These are phyloP conservation scores for Meloe dianella DNA, from an alignment of 2,888 invertebrate genomes.

Conservation along the genomic window DNA sequence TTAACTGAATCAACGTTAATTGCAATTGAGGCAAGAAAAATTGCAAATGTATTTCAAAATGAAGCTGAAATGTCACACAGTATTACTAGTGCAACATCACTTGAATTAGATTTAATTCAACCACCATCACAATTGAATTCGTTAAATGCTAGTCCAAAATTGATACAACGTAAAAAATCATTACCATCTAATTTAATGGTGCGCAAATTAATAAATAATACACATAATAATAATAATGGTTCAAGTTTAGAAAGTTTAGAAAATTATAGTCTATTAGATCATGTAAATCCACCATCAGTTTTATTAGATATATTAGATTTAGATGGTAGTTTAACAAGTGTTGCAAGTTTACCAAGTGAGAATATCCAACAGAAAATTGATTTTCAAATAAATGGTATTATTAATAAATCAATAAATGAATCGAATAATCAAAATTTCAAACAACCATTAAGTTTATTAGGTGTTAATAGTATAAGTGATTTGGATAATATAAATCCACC, in stretches of 20 bases:
- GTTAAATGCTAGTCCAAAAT: slow-evolving; percentile 59
- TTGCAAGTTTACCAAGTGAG: slow-evolving; percentile 83
- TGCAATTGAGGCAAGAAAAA: slow-evolving; percentile 75
- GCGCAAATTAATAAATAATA: slow-evolving; percentile 71
- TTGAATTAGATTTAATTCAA: slow-evolving; percentile 76
- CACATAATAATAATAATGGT: slow-evolving; percentile 45
- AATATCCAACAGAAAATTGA: slow-evolving; percentile 65
- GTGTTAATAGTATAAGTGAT: slow-evolving; percentile 60
- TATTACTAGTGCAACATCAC: slow-evolving; percentile 65
- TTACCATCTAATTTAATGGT: slow-evolving; percentile 75
- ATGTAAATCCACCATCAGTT: slow-evolving; percentile 82
- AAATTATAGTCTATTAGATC: slow-evolving; percentile 71
- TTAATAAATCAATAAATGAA: slow-evolving; percentile 37
- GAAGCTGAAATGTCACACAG: slow-evolving; percentile 66
- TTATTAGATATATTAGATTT: slow-evolving; percentile 73
- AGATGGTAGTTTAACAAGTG: slow-evolving; percentile 83
- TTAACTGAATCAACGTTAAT: slow-evolving; percentile 76
- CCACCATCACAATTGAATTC: slow-evolving; percentile 82
- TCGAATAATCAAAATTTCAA: slow-evolving; percentile 43
- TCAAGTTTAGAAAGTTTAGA: slow-evolving; percentile 71
- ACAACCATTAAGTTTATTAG: slow-evolving; percentile 57
- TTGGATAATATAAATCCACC: slow-evolving; percentile 76
- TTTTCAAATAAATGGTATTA: slow-evolving; percentile 56
- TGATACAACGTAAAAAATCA: slow-evolving; percentile 65
- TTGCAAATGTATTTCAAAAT: slow-evolving; percentile 65